Base-by-base conservation (phyloP, 1,140 invertebrate species). In the Calliopsis andreniformis region DNA sequence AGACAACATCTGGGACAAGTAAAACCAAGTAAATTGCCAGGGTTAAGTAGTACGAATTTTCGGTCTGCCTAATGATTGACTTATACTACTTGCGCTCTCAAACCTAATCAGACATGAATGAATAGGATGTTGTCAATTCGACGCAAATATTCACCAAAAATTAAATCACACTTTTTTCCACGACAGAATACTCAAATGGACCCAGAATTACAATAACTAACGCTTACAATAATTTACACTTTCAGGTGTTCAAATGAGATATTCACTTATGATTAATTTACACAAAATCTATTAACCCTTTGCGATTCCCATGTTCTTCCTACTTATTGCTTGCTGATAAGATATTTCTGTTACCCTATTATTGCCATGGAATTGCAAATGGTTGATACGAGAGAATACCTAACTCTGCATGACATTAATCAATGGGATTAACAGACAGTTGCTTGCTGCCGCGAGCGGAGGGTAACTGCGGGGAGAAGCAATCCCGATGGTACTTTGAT, bases 401-500 rank as follows among this genome's bases (percentile, higher is more conserved):
- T 89, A 89, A 91, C 79, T 67, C 4, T 87, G 91, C 91, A 92
- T 89, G 90, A 32, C 39, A 62, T 88, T 64, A 84, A 91, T 89
- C 82, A 79, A 86, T 79, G 87, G 86, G 68, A 88, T 87, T 87
- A 84, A 87, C 88, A 93, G 97, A 96, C 91, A 94, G 95, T 89
- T 99, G 98, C 93, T 94, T 94, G 85, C 92, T 97, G 87, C 95
- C 96, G 78, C 94, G 95, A 91, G 94, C 94, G 76, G 93, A 94
- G 82, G 98, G 97, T 91, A 95, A 95, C 88, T 98, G 98, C 93
- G 94, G 94, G 55, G 95, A 96, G 82, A 95, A 95, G 80, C 89
- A 95, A 61, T 93, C 96, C 35, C 93, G 94, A 82, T 99, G 97
- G 97, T 96, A 96, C 91, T 99, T 97, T 93, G 96, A 98, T 89